Evolutionary conservation across 2,888 invertebrate species (phyloP).

Genomic region (Agrotis ipsilon): DNA sequence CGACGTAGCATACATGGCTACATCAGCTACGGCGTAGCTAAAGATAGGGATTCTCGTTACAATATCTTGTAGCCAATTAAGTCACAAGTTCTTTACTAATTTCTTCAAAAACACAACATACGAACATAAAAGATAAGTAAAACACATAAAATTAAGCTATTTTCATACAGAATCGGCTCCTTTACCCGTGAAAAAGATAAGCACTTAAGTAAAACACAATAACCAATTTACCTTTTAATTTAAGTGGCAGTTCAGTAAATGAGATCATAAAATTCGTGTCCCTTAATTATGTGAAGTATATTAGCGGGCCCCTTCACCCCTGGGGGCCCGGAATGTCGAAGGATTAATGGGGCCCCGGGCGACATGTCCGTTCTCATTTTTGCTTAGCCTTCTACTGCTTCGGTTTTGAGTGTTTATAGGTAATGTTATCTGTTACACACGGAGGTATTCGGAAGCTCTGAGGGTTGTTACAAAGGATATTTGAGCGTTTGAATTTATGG

Average conservation of each 20-base stretch:
- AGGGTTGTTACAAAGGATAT: conserved; percentile 1
- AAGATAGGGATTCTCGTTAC: no score
- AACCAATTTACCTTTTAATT: conserved; percentile 47
- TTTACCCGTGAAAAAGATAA: not conserved
- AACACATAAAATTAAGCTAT: no score
- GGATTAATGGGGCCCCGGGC: conserved; percentile 67
- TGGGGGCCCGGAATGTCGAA: conserved; percentile 63
- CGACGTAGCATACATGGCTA: not conserved
- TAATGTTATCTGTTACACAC: conserved; percentile 56
- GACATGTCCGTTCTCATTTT: conserved; percentile 62
- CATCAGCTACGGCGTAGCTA: conserved; percentile 20
- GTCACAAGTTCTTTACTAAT: no score
- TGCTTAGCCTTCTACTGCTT: conserved; percentile 55
- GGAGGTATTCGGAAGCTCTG: conserved; percentile 4
- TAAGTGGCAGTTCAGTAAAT: conserved; percentile 48
- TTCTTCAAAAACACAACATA: no score
- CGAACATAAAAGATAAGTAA: no score
- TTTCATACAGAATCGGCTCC: no score
- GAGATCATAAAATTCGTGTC: conserved; percentile 55
- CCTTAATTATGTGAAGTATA: conserved; percentile 64
- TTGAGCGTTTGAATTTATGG: not conserved
- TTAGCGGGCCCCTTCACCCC: conserved; percentile 42
- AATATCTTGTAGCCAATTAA: no score
- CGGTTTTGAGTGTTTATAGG: conserved; percentile 50
- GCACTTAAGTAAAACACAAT: conserved; percentile 17